Percentiles rank a stretch among this genome's conserved stretches.
phyloP scores from a whole-genome alignment of 2,797 vertebrate genomes.

The Tenualosa thibaudeaui region DNA sequence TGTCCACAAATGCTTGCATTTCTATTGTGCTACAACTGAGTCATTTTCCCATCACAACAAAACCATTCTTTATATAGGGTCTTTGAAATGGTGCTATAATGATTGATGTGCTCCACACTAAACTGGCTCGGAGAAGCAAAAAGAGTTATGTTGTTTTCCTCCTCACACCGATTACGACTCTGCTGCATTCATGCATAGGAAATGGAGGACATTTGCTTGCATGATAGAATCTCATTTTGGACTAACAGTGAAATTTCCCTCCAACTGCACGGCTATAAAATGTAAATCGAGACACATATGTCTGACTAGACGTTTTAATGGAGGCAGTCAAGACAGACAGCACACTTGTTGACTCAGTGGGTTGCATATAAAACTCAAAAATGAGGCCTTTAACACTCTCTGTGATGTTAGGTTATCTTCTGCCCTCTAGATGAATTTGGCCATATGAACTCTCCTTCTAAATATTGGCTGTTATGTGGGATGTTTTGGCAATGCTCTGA shows the following conservation, averaged over 20 bases:
- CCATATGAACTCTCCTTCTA: neutral
- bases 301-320: slow-evolving; percentile 9
- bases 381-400: neutral
- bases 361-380: neutral
- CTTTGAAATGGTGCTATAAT: neutral
- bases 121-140: neutral
- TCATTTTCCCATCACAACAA: neutral
- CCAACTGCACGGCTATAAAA: slow-evolving; percentile 16
- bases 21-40: neutral
- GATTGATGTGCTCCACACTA: neutral
- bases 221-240: slow-evolving; percentile 21
- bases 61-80: neutral
- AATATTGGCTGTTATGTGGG: neutral
- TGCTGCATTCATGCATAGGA: slow-evolving; percentile 6
- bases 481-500: neutral
- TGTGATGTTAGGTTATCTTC: neutral
- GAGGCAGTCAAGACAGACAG: neutral
- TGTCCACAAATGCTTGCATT: neutral
- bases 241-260: slow-evolving; percentile 6
- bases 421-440: neutral
- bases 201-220: slow-evolving; percentile 15
- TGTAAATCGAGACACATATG: slow-evolving; percentile 10
- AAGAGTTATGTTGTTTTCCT: slow-evolving; percentile 14
- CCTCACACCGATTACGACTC: neutral
- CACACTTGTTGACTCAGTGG: neutral